Conservation (phyloP, 1,140 invertebrate species). For the Dreissena rostriformis region DNA sequence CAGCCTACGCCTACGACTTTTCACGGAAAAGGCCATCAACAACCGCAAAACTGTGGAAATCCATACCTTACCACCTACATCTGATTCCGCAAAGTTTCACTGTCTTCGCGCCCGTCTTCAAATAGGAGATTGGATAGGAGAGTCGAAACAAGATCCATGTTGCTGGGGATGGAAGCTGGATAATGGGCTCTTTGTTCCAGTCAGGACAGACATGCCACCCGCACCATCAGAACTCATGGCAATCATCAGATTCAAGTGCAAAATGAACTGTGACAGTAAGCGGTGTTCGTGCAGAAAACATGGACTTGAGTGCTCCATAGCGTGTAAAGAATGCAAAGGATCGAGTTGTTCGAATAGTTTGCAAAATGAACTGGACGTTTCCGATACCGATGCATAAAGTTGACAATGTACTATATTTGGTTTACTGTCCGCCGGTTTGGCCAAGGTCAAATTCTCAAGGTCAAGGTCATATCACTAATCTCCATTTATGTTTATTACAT, state of each 20-base stretch:
- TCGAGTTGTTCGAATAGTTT: conserved; percentile 46
- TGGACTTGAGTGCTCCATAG: conserved; percentile 49
- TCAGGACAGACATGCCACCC: conserved; percentile 40
- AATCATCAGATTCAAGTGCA: conserved; percentile 61
- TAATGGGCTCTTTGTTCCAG: conserved; percentile 10
- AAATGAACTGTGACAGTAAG: conserved; percentile 57
- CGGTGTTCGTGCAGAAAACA: conserved; percentile 58
- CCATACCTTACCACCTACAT: conserved; percentile 35
- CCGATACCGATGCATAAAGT: no score
- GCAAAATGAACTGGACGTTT: not conserved
- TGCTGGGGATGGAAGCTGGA: conserved; percentile 61
- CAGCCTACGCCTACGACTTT: conserved; percentile 1
- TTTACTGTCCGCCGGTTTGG: no score
- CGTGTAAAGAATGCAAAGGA: conserved; percentile 57
- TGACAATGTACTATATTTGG: no score
- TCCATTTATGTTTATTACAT: no score
- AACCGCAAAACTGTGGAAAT: conserved; percentile 22
- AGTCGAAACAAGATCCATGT: conserved; percentile 19
- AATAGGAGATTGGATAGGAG: conserved; percentile 37
- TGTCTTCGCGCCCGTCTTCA: conserved; percentile 27
- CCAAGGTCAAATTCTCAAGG: no score
- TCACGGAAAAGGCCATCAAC: not conserved
- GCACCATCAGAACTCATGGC: conserved; percentile 57
- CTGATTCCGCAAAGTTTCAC: conserved; percentile 31
- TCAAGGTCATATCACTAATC: no score